These are phyloP conservation scores for Acomys russatus DNA, from an alignment of 2,797 vertebrate species.

Conservation along the genomic window DNA sequence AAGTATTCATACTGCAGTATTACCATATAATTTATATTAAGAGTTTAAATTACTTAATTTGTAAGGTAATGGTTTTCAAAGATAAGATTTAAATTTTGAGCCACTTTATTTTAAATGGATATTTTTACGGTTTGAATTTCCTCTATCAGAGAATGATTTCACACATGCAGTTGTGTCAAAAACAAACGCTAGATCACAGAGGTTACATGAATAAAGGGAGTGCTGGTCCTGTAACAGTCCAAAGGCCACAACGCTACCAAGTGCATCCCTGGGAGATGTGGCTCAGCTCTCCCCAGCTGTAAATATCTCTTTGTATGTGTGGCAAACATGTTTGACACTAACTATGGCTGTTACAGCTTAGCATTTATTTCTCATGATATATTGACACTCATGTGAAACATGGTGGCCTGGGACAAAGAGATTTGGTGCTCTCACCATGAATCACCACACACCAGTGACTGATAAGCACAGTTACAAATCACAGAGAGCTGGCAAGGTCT, in stretches of 20 bases:
- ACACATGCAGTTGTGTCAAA: not conserved
- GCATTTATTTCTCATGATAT: slow-evolving; percentile 65
- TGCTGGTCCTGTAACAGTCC: not conserved
- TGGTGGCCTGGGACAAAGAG: slow-evolving; percentile 51
- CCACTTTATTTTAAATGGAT: slow-evolving; percentile 34
- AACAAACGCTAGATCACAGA: not conserved
- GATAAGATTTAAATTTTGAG: not conserved
- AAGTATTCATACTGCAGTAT: not conserved
- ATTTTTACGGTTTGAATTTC: not conserved
- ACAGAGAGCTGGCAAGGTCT: slow-evolving; percentile 44
- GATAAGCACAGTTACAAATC: slow-evolving; percentile 67
- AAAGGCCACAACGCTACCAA: slow-evolving; percentile 28
- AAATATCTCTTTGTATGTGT: slow-evolving; percentile 69
- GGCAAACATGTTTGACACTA: slow-evolving; percentile 42
- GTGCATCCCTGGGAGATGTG: not conserved
- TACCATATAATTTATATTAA: slow-evolving; percentile 26
- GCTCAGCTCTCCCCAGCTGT: not conserved
- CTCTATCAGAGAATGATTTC: not conserved
- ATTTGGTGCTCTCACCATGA: slow-evolving; percentile 55
- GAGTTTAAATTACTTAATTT: not conserved
- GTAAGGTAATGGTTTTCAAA: not conserved
- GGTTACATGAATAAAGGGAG: not conserved
- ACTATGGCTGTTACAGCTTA: slow-evolving; percentile 49
- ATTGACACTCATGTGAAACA: slow-evolving; percentile 45
- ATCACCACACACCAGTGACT: not conserved